Conservation (phyloP, 2,113 vertebrate species). For the Muntiacus muntjak region DNA sequence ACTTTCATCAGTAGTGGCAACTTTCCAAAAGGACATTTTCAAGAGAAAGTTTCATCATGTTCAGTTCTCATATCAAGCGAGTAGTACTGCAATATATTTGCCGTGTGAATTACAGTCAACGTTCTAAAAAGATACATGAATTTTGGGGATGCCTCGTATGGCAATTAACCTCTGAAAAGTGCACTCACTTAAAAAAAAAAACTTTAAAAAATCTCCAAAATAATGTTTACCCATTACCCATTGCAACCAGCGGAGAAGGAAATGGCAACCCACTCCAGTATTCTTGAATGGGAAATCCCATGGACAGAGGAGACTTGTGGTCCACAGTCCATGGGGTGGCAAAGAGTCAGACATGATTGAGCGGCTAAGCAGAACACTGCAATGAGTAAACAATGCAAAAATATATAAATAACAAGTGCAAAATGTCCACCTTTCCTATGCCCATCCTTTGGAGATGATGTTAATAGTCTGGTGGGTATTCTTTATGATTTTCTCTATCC, state of each 20-base stretch:
- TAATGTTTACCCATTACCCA: background rate
- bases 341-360: background rate
- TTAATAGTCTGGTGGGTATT: background rate
- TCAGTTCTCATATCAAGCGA: background rate
- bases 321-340: background rate
- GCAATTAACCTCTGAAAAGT: background rate
- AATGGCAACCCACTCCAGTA: background rate
- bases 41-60: constrained; percentile 3
- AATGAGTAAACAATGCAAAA: background rate
- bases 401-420: background rate
- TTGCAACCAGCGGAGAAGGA: background rate
- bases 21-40: background rate
- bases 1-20: background rate
- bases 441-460: background rate
- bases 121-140: background rate
- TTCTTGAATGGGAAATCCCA: background rate
- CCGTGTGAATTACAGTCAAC: background rate
- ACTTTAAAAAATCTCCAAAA: background rate
- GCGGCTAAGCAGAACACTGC: background rate
- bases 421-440: background rate
- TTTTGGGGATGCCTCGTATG: background rate
- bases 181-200: background rate
- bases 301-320: background rate
- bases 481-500: background rate
- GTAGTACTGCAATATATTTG: background rate